These are phyloP conservation scores for Papilio gigon DNA, from an alignment of 2,888 invertebrate species.

Conservation along the genomic window DNA sequence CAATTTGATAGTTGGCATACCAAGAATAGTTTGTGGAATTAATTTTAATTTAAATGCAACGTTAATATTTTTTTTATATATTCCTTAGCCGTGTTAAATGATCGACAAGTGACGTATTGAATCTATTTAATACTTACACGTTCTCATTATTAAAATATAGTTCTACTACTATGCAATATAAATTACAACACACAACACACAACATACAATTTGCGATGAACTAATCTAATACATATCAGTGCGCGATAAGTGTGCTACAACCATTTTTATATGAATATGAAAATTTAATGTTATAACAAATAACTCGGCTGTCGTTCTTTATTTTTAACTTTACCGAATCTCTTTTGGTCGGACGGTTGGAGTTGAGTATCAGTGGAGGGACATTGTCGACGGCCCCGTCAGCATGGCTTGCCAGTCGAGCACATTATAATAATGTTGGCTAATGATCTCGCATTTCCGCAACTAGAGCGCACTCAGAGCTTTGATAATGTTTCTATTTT, in stretches of 20 bases:
- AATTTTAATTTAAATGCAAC: conserved; percentile 34
- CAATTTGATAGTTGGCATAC: conserved; percentile 45
- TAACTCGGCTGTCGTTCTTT: background rate
- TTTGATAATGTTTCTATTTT: conserved; percentile 1
- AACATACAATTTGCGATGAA: too few relatives aligned
- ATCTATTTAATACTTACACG: background rate
- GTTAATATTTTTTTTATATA: conserved; percentile 18
- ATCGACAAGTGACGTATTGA: background rate
- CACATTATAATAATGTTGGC: conserved; percentile 36
- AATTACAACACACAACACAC: too few relatives aligned
- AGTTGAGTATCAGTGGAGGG: conserved; percentile 22
- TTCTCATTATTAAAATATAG: background rate
- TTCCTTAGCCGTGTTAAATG: background rate
- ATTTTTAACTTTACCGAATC: conserved; percentile 7
- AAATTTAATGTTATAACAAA: too few relatives aligned
- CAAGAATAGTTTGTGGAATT: conserved; percentile 36
- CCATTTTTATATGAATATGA: too few relatives aligned
- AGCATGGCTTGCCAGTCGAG: conserved; percentile 13
- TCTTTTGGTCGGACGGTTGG: conserved; percentile 1
- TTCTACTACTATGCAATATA: too few relatives aligned
- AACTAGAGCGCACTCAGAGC: background rate
- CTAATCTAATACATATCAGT: too few relatives aligned
- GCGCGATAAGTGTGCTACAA: too few relatives aligned
- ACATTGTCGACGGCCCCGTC: conserved; percentile 29
- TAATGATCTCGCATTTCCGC: conserved; percentile 27